Evolutionary conservation across 2,113 vertebrate species (phyloP), one percentile per base, ranked within the genome.

Genomic region (Elephantulus edwardii): DNA sequence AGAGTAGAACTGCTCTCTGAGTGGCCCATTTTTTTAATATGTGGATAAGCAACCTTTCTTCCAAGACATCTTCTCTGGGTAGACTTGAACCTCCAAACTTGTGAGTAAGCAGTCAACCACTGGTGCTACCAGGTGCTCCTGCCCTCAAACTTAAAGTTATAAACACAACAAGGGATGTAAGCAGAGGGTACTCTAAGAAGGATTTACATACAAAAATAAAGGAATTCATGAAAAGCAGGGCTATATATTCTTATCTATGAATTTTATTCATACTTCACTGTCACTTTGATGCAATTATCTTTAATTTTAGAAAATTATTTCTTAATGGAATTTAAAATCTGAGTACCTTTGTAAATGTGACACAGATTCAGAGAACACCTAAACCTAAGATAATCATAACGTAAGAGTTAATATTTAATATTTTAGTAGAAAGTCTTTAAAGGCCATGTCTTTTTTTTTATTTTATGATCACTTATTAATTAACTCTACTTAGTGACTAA

Each of bases 381-480:
- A 72, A 83, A 46, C 22, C 26, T 75, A 76, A 79, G 6, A 12
- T 6, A 66, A 22, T 16, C 35, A 30, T 6, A 72, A 52, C 35
- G 12, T 11, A 38, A 42, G 5, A 44, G 70, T 86, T 77, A 77
- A 56, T 46, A 71, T 26, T 75, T 26, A 35, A n/a, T 66, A 75
- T 48, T 89, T 83, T 16, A n/a, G 52, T 68, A 88, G 44, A 33
- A 24, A n/a, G 4, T 35, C 35, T 50, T 92, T 58, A 91, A 93
- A 87, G 35, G 24, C 78, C 89, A 81, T n/a, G 5, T 20, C 10
- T 35, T 78, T 90, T 91, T 62, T n/a, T 88, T 83, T 58, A 71
- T 80, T n/a, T 75, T 88, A 72, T 30, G 76, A 82, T 64, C 77
- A 48, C 30, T 88, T 94, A 94, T 70, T 88, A 91, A 88, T 83